These are phyloP conservation scores for Cavia porcellus DNA, from an alignment of 2,113 vertebrate genomes.

Conservation along the genomic window DNA sequence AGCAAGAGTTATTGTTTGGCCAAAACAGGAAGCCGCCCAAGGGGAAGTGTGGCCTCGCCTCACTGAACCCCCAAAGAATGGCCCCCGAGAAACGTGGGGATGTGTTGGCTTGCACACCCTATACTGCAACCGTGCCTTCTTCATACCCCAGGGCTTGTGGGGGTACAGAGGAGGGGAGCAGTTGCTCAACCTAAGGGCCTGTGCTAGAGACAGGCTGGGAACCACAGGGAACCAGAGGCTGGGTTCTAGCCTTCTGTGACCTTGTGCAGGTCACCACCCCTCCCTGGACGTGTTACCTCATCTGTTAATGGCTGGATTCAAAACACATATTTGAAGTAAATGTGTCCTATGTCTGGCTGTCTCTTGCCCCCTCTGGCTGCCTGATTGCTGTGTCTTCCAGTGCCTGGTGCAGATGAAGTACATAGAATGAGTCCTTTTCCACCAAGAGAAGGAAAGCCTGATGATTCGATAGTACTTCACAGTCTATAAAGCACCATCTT, in stretches of 20 bases:
- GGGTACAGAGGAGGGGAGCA: background rate
- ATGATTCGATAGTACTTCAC: background rate
- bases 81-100: conserved; percentile 72
- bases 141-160: background rate
- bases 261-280: background rate
- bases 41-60: conserved; percentile 78
- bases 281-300: background rate
- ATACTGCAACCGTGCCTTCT: background rate
- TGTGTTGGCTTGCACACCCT: background rate
- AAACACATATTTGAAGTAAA: background rate
- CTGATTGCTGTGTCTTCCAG: background rate
- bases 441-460: background rate
- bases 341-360: background rate
- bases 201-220: background rate
- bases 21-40: conserved; percentile 81
- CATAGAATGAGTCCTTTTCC: background rate
- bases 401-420: background rate
- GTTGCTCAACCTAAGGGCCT: background rate
- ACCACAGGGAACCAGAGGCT: background rate
- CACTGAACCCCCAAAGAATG: conserved; percentile 78
- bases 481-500: background rate
- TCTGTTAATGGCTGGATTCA: background rate
- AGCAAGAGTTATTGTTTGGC: conserved; percentile 75
- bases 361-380: background rate
- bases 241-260: background rate